phyloP scores from a whole-genome alignment of 2,797 vertebrate genomes.

The Poliocrania exsul region DNA sequence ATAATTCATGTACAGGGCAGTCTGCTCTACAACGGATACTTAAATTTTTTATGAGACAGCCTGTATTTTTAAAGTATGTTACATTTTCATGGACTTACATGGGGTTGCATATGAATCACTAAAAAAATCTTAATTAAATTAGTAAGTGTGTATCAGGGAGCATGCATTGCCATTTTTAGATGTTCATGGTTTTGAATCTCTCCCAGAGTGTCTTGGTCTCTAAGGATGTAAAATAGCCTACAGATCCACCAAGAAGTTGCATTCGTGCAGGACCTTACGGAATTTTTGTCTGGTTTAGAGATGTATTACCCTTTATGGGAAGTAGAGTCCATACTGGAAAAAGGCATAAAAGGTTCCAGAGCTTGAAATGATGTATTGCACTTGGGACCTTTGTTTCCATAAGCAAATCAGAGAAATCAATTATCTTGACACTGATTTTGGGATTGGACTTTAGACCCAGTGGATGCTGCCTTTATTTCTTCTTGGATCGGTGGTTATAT shows the following conservation, averaged over 20 bases:
- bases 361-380: neutral
- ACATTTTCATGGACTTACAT: neutral
- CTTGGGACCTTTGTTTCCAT: neutral
- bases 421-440: neutral
- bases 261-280: neutral
- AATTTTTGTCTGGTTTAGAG: neutral
- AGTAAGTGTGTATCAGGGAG: neutral
- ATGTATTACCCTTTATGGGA: neutral
- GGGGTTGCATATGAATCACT: neutral
- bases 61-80: neutral
- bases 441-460: neutral
- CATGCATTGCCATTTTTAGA: neutral
- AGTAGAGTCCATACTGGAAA: neutral
- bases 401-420: neutral
- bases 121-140: neutral
- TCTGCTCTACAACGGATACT: neutral
- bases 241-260: neutral
- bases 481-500: neutral
- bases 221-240: neutral
- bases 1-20: neutral
- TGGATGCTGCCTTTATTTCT: neutral
- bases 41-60: neutral
- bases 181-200: neutral
- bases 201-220: neutral
- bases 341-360: neutral